Conservation (phyloP, 2,888 invertebrate species). For the Endotricha flammealis region DNA sequence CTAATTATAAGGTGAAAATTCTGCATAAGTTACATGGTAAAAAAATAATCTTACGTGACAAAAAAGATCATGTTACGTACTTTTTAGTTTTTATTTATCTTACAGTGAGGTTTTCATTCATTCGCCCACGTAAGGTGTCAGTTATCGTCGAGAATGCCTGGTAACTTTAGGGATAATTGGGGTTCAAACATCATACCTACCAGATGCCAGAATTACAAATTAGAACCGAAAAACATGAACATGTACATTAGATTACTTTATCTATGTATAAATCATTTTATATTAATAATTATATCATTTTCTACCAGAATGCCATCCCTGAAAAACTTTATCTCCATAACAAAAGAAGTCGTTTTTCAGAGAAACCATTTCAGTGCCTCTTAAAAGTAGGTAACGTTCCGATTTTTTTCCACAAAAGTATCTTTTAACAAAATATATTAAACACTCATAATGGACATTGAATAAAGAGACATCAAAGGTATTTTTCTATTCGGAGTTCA, state of each 20-base stretch:
- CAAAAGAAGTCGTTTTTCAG: too few species aligned
- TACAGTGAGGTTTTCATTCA: background rate
- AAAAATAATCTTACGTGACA: too few species aligned
- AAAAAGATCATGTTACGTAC: too few species aligned
- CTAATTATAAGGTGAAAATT: too few species aligned
- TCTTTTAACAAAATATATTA: background rate
- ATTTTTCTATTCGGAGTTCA: constrained; percentile 17
- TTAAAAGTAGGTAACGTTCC: too few species aligned
- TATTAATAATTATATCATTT: too few species aligned
- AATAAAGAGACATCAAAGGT: constrained; percentile 16
- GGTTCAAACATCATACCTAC: background rate
- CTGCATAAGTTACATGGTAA: too few species aligned
- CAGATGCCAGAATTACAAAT: background rate
- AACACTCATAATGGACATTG: background rate
- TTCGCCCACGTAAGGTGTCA: background rate
- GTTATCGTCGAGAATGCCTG: background rate
- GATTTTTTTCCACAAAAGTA: background rate
- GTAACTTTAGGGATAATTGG: constrained; percentile 2
- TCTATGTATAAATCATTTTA: too few species aligned
- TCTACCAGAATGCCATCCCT: too few species aligned
- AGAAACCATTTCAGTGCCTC: too few species aligned
- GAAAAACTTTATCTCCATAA: too few species aligned
- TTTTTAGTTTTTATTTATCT: background rate
- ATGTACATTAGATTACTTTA: too few species aligned
- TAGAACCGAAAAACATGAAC: background rate